Base-by-base conservation (phyloP, 2,888 invertebrate genomes). In the Drosophila anomalipes region DNA sequence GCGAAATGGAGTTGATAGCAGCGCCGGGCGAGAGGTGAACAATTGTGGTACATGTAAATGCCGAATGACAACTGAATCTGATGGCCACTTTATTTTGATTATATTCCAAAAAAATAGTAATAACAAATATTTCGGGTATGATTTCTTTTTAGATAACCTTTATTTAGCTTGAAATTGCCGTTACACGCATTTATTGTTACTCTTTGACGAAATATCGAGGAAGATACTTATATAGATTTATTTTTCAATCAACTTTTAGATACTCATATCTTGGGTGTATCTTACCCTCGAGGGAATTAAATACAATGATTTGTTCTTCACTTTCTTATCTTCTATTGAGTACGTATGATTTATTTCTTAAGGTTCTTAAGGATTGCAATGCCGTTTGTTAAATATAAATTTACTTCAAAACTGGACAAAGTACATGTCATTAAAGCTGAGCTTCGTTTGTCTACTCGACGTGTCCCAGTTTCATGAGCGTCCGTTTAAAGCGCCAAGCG, bases 401-500 rank as follows among this genome's bases (percentile, higher is more conserved):
- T 4, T 32, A 30, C 32, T 22, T 7, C 26, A 9, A 22, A 16
- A 3, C 28, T 28, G 19, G 26, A 12, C 4, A n/a, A 5, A 58
- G 22, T 16, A n/a, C 30, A 44, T 28, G 28, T 19, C 19, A 64
- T 77, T 78, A 60, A 78, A 81, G 78, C 64, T n/a, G 10, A 65
- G 51, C 37, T 62, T 49, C 26, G 35, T 60, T 53, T 66, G 64
- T 78, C 41, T 39, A 16, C n/a, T 56, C 19, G 52, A 59, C 56
- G 82, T 84, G 83, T 59, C 85, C 83, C 79, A 89, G 82, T 89
- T 84, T 84, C 76, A 71, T 37, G 60, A 54, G 32, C 53, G 32
- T 47, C 53, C 61, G 70, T 61, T 85, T 79, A 83, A 89, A 84
- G 74, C 41, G 19, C 51, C 70, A 52, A 64, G 60, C 71, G 71